Base-by-base conservation (phyloP, 2,888 invertebrate species). In the Vesta saturnalis region DNA sequence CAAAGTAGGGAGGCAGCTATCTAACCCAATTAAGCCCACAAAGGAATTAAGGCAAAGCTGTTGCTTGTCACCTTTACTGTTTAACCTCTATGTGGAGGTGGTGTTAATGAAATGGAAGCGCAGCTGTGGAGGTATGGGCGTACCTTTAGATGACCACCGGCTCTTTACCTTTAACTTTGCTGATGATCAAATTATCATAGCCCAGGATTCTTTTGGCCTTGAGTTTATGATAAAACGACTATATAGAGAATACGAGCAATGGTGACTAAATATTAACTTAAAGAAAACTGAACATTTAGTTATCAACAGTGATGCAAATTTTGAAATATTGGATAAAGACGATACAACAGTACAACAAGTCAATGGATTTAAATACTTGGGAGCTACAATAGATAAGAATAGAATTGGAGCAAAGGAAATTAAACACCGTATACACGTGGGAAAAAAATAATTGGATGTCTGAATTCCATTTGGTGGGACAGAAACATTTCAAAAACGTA, bases 1-100 rank as follows among this genome's bases (percentile, higher is more conserved):
- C n/a, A 35, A 58, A 58, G 30, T 58, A 2, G 58, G 35, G 12
- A 46, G 15, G 46, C 22, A 47, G 22, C 59, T 59, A 19, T 59
- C 59, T 16, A 59, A 22, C 22, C 43, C 46, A 15, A 19, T 46
- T 18, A 59, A 3, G 22, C 22, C 12, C 21, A 43, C 16, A 58
- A 43, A 55, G 12, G 55, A 55, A n/a, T 15, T 55, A 15, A 58
- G 6, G 12, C 43, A 58, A 18, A 16, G 58, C 10, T 58, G 58
- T 43, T 23, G 57, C 35, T 2, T 57, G 57, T 23, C 57, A 4
- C 30, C n/a, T n/a, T n/a, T n/a, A n/a, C n/a, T n/a, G n/a, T n/a
- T n/a, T n/a, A n/a, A n/a, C n/a, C n/a, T n/a, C 35, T 59, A 46
- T 22, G 22, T 59, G 21, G 21, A 59, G 16, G 21, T 22, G 6